These are phyloP conservation scores for Cenopis cana DNA, from an alignment of 2,888 invertebrate genomes.

Conservation along the genomic window DNA sequence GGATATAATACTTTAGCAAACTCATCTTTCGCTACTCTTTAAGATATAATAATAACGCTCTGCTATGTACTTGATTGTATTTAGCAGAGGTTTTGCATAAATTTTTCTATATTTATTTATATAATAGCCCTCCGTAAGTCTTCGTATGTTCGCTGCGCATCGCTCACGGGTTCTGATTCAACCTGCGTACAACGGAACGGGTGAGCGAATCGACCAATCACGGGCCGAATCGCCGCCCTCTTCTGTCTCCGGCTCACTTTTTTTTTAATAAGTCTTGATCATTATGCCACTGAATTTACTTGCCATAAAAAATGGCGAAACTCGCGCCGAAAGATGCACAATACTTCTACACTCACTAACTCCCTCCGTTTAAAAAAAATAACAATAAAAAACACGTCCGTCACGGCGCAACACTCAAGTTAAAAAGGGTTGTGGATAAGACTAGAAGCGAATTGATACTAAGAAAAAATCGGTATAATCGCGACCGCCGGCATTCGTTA, in stretches of 20 bases:
- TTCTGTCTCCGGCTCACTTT: conserved; percentile 73
- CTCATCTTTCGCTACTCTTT: conserved; percentile 25
- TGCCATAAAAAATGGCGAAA: conserved; percentile 56
- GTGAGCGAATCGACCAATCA: conserved; percentile 77
- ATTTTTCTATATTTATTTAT: conserved; percentile 45
- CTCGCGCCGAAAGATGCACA: conserved; percentile 82
- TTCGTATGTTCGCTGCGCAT: conserved; percentile 46
- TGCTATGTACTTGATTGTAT: conserved; percentile 1
- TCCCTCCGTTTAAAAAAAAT: conserved; percentile 71
- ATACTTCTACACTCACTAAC: conserved; percentile 73
- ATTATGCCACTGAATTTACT: conserved; percentile 44
- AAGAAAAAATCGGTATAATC: conserved; percentile 58
- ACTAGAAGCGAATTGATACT: conserved; percentile 62
- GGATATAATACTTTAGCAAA: not conserved
- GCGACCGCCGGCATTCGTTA: conserved; percentile 75
- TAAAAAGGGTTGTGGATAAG: conserved; percentile 83
- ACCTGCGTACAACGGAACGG: conserved; percentile 83
- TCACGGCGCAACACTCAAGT: conserved; percentile 74
- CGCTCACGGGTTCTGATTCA: conserved; percentile 78
- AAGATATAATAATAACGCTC: conserved; percentile 34
- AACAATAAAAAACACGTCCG: conserved; percentile 60
- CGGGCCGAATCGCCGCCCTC: conserved; percentile 79
- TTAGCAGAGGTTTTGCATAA: conserved; percentile 17
- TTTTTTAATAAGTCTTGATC: conserved; percentile 52
- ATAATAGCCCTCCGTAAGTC: conserved; percentile 28